Conservation (phyloP, 2,113 vertebrate genomes). For the Drymodes brunneopygia region DNA sequence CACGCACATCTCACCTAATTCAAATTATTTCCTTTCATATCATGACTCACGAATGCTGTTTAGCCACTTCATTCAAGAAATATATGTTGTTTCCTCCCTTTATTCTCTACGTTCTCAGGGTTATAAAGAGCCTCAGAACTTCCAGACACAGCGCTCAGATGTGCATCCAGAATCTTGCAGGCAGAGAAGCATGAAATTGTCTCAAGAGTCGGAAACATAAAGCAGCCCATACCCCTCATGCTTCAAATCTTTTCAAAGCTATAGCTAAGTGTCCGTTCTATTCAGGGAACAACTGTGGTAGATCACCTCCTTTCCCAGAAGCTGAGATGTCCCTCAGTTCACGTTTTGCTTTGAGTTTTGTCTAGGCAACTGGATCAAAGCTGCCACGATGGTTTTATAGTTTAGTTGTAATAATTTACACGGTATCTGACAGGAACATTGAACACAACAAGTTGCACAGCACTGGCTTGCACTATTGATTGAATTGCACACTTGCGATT, state of each 20-base stretch:
- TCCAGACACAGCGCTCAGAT: neutral
- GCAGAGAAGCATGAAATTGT: neutral
- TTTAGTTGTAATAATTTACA: neutral
- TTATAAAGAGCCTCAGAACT: conserved; percentile 1
- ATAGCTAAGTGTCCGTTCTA: neutral
- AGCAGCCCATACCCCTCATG: neutral
- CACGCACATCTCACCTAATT: conserved; percentile 66
- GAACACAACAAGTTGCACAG: neutral
- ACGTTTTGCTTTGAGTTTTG: neutral
- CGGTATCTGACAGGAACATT: neutral
- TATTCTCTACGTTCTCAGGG: neutral
- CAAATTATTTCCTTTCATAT: conserved; percentile 66
- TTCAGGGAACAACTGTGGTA: neutral
- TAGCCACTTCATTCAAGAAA: conserved; percentile 59
- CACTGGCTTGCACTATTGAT: neutral
- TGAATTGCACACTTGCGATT: neutral
- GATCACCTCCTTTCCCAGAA: neutral
- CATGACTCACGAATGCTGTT: conserved; percentile 21
- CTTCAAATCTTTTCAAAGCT: neutral
- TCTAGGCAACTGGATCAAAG: neutral
- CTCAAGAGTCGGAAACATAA: neutral
- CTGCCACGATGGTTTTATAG: neutral
- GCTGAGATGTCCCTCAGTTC: neutral
- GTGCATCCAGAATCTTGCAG: neutral
- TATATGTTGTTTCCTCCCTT: conserved; percentile 9